A percentile compares a stretch with the other conserved stretches of the same genome.
Evolutionary conservation across 2,888 invertebrate species (phyloP).

Genomic region (Didymodactylos carnosus): DNA sequence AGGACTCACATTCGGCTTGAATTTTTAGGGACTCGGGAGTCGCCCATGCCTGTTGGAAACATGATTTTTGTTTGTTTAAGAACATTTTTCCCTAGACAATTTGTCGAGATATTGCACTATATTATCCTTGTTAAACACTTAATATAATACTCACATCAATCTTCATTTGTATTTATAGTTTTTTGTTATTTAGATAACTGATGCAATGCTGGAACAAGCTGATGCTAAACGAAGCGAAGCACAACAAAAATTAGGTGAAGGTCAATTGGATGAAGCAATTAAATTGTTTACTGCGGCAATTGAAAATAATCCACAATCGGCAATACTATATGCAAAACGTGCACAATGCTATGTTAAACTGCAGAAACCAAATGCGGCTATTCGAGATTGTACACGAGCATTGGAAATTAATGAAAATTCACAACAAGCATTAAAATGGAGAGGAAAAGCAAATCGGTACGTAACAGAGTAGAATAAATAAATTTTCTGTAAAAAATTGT

Average conservation of each 20-base stretch:
- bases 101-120: no score
- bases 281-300: slow-evolving; percentile 66
- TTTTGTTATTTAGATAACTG: slow-evolving; percentile 24
- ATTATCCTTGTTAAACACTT: no score
- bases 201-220: slow-evolving; percentile 48
- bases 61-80: neutral
- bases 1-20: no score
- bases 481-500: no score
- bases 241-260: slow-evolving; percentile 50
- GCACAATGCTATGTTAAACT: slow-evolving; percentile 56
- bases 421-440: slow-evolving; percentile 70
- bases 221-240: slow-evolving; percentile 59
- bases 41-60: neutral
- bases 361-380: slow-evolving; percentile 72
- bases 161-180: neutral
- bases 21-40: no score
- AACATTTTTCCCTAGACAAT: no score
- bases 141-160: no score
- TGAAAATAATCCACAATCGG: slow-evolving; percentile 40
- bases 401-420: slow-evolving; percentile 74
- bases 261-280: slow-evolving; percentile 47
- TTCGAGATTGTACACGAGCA: slow-evolving; percentile 68
- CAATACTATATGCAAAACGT: slow-evolving; percentile 69
- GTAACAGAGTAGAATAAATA: slow-evolving; percentile 10
- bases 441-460: slow-evolving; percentile 58